Conservation (phyloP, 1,140 invertebrate species). For the Drosophila miranda region DNA sequence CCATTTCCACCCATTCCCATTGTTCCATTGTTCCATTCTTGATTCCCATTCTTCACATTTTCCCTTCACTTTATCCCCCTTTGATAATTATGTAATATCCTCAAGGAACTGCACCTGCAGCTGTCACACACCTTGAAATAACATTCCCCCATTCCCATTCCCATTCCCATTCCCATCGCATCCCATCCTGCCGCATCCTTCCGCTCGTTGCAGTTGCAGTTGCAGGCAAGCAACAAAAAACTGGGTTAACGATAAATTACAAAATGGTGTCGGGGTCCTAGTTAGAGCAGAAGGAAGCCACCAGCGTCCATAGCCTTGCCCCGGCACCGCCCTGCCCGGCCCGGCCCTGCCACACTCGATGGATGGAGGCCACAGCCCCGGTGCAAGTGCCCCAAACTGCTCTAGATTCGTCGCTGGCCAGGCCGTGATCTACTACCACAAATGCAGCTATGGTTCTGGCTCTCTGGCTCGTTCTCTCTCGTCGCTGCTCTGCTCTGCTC, state of each 20-base stretch:
- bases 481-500: too few relatives aligned
- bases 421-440: slow-evolving; percentile 78
- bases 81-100: slow-evolving; percentile 55
- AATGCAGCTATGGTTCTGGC: slow-evolving; percentile 17
- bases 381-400: slow-evolving; percentile 63
- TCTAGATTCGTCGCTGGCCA: slow-evolving; percentile 60
- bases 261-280: slow-evolving; percentile 72
- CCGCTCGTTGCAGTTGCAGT: slow-evolving; percentile 42
- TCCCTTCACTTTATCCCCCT: too few relatives aligned
- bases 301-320: slow-evolving; percentile 37
- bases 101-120: slow-evolving; percentile 44
- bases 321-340: background rate
- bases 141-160: background rate
- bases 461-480: slow-evolving; percentile 6
- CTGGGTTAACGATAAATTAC: slow-evolving; percentile 77
- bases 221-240: slow-evolving; percentile 27
- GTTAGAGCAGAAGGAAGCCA: slow-evolving; percentile 56
- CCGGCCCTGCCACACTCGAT: background rate
- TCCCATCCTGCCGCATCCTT: slow-evolving; percentile 13
- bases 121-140: slow-evolving; percentile 36
- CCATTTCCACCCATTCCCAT: slow-evolving; percentile 1
- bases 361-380: slow-evolving; percentile 49
- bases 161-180: background rate
- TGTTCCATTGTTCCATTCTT: slow-evolving; percentile 9
- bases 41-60: too few relatives aligned